Base-by-base conservation (phyloP, 1,140 invertebrate genomes). In the Bombus huntii region DNA sequence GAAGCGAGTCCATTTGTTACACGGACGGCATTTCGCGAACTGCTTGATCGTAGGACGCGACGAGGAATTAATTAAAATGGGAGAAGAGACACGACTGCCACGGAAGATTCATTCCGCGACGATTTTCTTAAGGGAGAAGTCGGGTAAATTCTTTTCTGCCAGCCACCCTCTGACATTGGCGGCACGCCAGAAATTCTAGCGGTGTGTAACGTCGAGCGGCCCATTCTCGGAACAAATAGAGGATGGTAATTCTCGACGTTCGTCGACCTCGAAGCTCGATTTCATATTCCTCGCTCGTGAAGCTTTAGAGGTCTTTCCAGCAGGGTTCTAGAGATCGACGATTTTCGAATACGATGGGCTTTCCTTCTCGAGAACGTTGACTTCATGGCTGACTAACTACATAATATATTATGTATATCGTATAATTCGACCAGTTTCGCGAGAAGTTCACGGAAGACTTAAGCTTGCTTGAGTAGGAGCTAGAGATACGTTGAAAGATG, bases 211-310 rank as follows among this genome's bases (percentile, higher is more conserved):
- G 65, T 76, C 62, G 80, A 66, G 44, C 80, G 85, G 80, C 73
- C 85, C 80, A 77, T 83, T 83, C 72, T 62, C 1, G 47, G 80
- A 83, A 77, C 85, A 86, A 86, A 86, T 86, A 86, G 78, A 25
- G 37, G 62, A 82, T 86, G 85, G 85, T 83, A 86, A 86, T 86
- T 82, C 84, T 37, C 79, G 62, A 76, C 85, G 85, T 82, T 86
- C 80, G 80, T 86, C 80, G 80, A 86, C 85, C 85, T 83, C 84
- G 18, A 76, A 53, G 47, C 79, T 76, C 80, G 31, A 86, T 82
- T 86, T 86, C 85, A 81, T 82, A 82, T 86, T 82, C 80, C 71
- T 77, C 73, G 85, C 73, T 80, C 71, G 85, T 37, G 79, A 86
- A 76, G 18, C 85, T 62, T n/a, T 25, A 18, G 15, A 28, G 6